Percentiles rank a stretch among this genome's conserved stretches.
Evolutionary conservation across 2,888 invertebrate genomes (phyloP).

Genomic region (Mayetiola destructor): DNA sequence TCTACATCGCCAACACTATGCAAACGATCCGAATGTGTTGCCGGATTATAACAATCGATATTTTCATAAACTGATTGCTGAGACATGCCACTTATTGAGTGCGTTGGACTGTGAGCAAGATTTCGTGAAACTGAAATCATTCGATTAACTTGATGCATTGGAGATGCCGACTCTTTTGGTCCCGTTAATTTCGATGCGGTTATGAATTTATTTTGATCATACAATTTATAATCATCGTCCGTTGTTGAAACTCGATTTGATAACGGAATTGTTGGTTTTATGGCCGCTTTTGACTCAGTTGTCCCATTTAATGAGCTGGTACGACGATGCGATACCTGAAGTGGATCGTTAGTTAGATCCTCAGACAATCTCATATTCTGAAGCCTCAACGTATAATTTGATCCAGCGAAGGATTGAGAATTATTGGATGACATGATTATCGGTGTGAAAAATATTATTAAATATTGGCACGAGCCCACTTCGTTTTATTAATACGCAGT

Average conservation of each 20-base stretch:
- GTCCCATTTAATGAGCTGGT: conserved; percentile 8
- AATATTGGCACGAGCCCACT: no score
- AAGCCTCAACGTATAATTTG: conserved; percentile 10
- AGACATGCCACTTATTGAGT: conserved; percentile 45
- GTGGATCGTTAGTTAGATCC: background rate
- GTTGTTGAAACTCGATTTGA: conserved; percentile 21
- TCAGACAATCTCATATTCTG: conserved; percentile 9
- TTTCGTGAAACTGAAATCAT: conserved; percentile 26
- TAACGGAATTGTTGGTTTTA: conserved; percentile 20
- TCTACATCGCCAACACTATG: no score
- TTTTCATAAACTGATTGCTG: conserved; percentile 65
- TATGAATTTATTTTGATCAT: conserved; percentile 60
- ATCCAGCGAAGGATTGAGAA: conserved; percentile 4
- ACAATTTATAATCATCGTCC: conserved; percentile 39
- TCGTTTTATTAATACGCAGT: no score
- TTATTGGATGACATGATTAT: conserved; percentile 13
- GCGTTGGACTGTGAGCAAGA: conserved; percentile 39
- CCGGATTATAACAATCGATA: conserved; percentile 58
- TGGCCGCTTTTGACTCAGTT: background rate
- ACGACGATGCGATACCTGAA: background rate
- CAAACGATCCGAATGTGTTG: no score
- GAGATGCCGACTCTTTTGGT: conserved; percentile 46
- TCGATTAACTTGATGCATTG: background rate
- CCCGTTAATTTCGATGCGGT: conserved; percentile 64
- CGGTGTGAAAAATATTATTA: no score